Conservation (phyloP, 2,113 vertebrate genomes). For the Mugil cephalus region DNA sequence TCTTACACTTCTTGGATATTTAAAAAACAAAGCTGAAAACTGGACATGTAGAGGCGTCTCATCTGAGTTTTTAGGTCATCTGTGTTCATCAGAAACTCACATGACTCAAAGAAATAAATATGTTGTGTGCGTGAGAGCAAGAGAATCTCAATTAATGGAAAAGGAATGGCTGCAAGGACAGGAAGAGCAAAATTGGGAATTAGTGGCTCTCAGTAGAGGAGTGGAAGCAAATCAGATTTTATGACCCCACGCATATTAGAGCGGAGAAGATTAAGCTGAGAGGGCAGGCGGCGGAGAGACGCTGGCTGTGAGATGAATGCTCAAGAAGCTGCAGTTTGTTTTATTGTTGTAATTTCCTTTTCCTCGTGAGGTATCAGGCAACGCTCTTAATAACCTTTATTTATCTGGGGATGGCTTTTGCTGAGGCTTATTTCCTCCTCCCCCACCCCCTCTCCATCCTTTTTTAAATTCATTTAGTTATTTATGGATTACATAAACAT, state of each 20-base stretch:
- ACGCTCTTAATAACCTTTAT: constrained; percentile 54
- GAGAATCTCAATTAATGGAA: constrained; percentile 65
- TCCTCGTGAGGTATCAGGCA: constrained; percentile 35
- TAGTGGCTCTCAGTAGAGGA: constrained; percentile 63
- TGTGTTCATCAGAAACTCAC: no score
- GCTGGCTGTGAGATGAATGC: constrained; percentile 39
- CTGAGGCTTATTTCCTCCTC: constrained; percentile 11
- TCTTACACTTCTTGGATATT: no score
- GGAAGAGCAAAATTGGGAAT: constrained; percentile 61
- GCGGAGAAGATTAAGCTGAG: constrained; percentile 59
- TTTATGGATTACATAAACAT: neutral
- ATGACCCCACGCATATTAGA: constrained; percentile 54
- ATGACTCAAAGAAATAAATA: no score
- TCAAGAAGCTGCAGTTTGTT: constrained; percentile 46
- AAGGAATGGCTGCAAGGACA: constrained; percentile 32
- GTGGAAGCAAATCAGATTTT: constrained; percentile 70
- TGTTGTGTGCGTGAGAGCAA: neutral
- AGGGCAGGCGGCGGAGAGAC: constrained; percentile 24
- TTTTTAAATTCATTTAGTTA: constrained; percentile 11
- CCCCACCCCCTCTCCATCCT: neutral
- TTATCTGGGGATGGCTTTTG: constrained; percentile 32
- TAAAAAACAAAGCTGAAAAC: no score
- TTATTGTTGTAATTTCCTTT: constrained; percentile 51
- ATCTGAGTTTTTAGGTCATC: no score
- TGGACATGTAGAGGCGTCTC: no score